Base-by-base conservation (phyloP, 2,888 invertebrate species). In the Ennomos quercinarius region DNA sequence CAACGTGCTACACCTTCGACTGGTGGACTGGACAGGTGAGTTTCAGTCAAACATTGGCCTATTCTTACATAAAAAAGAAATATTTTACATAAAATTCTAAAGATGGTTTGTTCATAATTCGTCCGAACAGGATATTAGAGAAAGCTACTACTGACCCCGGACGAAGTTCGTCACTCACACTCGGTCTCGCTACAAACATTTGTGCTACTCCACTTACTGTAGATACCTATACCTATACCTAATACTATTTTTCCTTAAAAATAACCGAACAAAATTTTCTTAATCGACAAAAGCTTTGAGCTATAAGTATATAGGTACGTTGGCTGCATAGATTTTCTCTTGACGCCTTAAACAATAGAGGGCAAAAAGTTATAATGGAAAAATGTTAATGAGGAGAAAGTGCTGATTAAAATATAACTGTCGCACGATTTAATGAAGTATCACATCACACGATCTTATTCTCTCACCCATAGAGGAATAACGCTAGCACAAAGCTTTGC, bases 381-480 rank as follows among this genome's bases (percentile, higher is more conserved):
- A 61, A 57, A 65, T 62, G 63, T 46, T 61, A 65, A 64, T 68
- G 57, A 75, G 71, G 77, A 81, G 85, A 85, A 84, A 85, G 85
- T 78, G 63, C 60, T 72, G 64, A 78, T 81, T 77, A 71, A 69
- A 71, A 72, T 61, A 63, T 72, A n/a, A n/a, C 72, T 81, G 83
- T 83, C 81, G 73, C 79, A 73, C 73, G 74, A 76, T 71, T 76
- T 80, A 85, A 83, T 82, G 79, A 83, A 73, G 60, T 46, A 53
- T 53, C 49, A 49, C 41, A 48, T 47, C 70, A 74, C 36, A 60
- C 34, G 72, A 71, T 74, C 54, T 55, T 50, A 45, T 70, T 78
- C 73, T 80, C 77, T 72, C 77, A 76, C 76, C 83, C 77, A 77
- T 80, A 74, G 73, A 68, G n/a, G n/a, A n/a, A n/a, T n/a, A n/a